Evolutionary conservation across 2,888 invertebrate species (phyloP).

Genomic region (Phytoseiulus persimilis): DNA sequence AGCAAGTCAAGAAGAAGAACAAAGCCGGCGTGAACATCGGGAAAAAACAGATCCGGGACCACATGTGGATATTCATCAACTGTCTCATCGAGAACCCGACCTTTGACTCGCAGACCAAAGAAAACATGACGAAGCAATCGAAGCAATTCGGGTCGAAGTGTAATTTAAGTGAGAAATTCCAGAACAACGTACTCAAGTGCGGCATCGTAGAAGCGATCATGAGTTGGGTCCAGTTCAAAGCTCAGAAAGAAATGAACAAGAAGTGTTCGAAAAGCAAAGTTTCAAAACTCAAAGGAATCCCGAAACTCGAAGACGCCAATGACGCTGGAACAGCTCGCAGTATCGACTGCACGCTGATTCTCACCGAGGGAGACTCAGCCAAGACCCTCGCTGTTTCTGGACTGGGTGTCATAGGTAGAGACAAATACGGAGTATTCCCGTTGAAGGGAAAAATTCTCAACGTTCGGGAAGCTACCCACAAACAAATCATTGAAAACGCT

Average conservation of each 20-base stretch:
- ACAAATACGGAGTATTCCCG: constrained; percentile 92
- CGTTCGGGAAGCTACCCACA: constrained; percentile 90
- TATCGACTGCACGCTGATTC: constrained; percentile 80
- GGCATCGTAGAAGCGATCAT: constrained; percentile 90
- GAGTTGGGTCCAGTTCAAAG: constrained; percentile 77
- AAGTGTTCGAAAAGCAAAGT: constrained; percentile 74
- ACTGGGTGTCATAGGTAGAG: constrained; percentile 80
- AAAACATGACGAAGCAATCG: constrained; percentile 90
- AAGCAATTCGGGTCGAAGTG: constrained; percentile 96
- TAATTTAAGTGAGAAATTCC: constrained; percentile 73
- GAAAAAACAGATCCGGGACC: constrained; percentile 87
- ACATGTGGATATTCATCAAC: constrained; percentile 84
- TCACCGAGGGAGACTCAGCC: constrained; percentile 97
- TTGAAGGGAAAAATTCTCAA: constrained; percentile 88
- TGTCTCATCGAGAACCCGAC: constrained; percentile 97
- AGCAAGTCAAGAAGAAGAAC: constrained; percentile 74
- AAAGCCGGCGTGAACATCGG: constrained; percentile 80
- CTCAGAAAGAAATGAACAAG: constrained; percentile 62
- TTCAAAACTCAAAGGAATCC: constrained; percentile 75
- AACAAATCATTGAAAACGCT: constrained; percentile 86
- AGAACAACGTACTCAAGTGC: constrained; percentile 61
- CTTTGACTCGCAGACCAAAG: constrained; percentile 99
- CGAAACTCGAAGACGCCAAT: constrained; percentile 94
- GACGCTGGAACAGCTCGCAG: constrained; percentile 81
- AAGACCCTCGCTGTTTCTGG: constrained; percentile 94